Conservation (phyloP, 1,140 invertebrate species). For the Amphibalanus amphitrite region DNA sequence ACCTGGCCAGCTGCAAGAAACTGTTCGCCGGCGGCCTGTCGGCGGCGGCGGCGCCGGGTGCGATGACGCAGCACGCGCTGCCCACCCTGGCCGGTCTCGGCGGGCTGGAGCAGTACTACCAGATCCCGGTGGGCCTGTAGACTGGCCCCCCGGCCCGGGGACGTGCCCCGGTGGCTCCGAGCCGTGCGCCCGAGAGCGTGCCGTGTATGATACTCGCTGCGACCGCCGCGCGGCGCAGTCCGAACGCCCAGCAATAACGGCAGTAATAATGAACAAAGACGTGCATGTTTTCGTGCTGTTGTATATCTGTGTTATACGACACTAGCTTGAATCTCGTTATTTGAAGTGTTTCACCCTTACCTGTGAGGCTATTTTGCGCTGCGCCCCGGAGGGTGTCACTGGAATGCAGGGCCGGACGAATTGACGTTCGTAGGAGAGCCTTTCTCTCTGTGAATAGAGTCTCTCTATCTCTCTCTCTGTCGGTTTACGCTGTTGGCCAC, state of each 20-base stretch:
- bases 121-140: neutral
- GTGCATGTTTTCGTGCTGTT: neutral
- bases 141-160: too few relatives aligned
- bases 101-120: conserved; percentile 7
- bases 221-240: too few relatives aligned
- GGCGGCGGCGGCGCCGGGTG: too few relatives aligned
- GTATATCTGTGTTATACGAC: conserved; percentile 1
- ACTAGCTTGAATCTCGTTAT: conserved; percentile 1
- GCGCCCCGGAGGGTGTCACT: neutral
- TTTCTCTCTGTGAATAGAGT: too few relatives aligned
- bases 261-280: conserved; percentile 1
- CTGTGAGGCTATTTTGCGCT: neutral
- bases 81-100: neutral
- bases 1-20: conserved; percentile 1
- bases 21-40: conserved; percentile 3
- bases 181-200: too few relatives aligned
- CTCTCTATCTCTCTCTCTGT: neutral
- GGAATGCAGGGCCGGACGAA: neutral
- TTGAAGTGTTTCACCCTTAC: neutral
- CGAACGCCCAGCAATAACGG: neutral
- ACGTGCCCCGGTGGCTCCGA: neutral
- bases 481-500: neutral
- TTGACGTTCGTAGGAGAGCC: too few relatives aligned
- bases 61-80: neutral
- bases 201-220: neutral